Percentiles rank a stretch among this genome's conserved stretches.
Conservation (phyloP, 2,888 invertebrate species). For the Caenorhabditis panamensis region DNA sequence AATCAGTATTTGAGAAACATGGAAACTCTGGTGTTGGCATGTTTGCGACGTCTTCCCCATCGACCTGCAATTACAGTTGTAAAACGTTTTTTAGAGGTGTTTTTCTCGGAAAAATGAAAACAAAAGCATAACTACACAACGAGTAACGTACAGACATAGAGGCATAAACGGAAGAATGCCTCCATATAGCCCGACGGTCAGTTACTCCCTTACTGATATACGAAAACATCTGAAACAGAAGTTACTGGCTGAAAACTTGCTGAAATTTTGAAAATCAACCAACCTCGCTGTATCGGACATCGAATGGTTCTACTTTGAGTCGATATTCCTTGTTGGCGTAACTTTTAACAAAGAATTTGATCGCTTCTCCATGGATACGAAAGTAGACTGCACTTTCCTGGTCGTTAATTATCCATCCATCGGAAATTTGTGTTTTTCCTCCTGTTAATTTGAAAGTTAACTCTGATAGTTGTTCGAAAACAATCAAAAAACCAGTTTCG, state of each 20-base stretch:
- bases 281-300: constrained; percentile 73
- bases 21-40: constrained; percentile 64
- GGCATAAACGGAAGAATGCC: constrained; percentile 59
- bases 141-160: constrained; percentile 59
- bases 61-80: constrained; percentile 51
- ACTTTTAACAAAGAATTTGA: constrained; percentile 68
- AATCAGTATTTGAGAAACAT: constrained; percentile 69
- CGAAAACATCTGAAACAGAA: constrained; percentile 56
- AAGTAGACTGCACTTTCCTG: constrained; percentile 69
- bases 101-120: not conserved
- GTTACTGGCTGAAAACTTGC: not conserved
- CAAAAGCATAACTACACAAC: not conserved
- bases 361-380: constrained; percentile 72
- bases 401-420: constrained; percentile 71
- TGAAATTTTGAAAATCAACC: not conserved
- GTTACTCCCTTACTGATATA: constrained; percentile 28
- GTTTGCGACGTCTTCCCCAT: constrained; percentile 62
- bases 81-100: not conserved
- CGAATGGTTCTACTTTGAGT: constrained; percentile 72
- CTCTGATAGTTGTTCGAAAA: no score
- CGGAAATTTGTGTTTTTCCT: constrained; percentile 64
- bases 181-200: constrained; percentile 59
- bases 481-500: not conserved
- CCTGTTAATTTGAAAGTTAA: constrained; percentile 33
- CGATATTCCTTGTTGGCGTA: constrained; percentile 58